These are phyloP conservation scores for Lipotes vexillifer DNA, from an alignment of 2,113 vertebrate genomes.

Conservation along the genomic window DNA sequence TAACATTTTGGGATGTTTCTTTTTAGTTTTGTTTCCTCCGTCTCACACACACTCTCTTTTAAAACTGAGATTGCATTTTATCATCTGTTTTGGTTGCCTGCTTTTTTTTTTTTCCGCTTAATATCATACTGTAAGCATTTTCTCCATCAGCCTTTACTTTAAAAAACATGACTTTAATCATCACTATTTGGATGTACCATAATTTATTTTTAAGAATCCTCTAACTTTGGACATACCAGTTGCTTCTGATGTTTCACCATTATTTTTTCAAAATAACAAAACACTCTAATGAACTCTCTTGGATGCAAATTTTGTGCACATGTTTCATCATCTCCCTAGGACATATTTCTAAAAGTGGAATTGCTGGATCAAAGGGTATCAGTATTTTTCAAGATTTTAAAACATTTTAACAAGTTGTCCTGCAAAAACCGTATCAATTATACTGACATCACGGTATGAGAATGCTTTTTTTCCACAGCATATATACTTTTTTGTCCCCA, in stretches of 20 bases:
- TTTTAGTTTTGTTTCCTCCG: neutral
- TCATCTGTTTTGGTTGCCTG: neutral
- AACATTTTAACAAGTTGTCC: neutral
- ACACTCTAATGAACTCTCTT: neutral
- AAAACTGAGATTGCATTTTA: neutral
- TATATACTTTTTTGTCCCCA: neutral
- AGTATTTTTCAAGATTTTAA: neutral
- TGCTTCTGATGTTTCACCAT: neutral
- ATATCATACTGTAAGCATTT: neutral
- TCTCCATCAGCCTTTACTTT: neutral
- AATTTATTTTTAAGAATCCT: neutral
- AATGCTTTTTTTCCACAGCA: neutral
- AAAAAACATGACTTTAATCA: neutral
- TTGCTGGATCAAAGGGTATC: neutral
- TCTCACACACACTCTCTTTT: neutral
- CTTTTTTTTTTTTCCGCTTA: neutral
- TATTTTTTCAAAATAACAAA: neutral
- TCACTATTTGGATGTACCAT: neutral
- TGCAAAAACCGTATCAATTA: neutral
- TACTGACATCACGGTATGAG: neutral
- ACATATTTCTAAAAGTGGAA: slow-evolving; percentile 8
- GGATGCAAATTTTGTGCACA: neutral
- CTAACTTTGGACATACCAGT: neutral
- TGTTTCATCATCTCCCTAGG: neutral
- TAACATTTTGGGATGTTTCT: neutral